Conservation (phyloP, 1,140 invertebrate species). For the Magallana angulata region DNA sequence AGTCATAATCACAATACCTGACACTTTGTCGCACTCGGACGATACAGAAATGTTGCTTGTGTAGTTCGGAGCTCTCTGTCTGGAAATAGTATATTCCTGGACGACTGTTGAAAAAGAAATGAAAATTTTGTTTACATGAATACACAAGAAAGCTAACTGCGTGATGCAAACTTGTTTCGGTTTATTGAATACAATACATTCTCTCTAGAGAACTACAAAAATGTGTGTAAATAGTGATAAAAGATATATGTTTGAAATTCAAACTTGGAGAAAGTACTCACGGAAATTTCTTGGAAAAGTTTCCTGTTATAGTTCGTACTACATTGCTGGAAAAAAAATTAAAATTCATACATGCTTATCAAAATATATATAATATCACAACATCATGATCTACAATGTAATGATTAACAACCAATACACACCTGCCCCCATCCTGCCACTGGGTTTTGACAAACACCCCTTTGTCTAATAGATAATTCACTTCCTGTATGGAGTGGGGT, state of each 20-base stretch:
- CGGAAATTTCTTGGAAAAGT: constrained; percentile 53
- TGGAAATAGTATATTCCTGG: constrained; percentile 78
- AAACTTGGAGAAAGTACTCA: constrained; percentile 34
- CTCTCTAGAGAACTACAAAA: too few species aligned
- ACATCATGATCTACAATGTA: too few species aligned
- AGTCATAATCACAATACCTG: background rate
- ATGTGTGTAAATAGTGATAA: too few species aligned
- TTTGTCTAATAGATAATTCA: constrained; percentile 68
- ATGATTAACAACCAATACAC: background rate
- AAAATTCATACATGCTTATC: background rate
- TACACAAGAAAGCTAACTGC: too few species aligned
- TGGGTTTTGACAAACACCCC: constrained; percentile 59
- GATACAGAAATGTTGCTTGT: constrained; percentile 73
- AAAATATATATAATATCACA: background rate
- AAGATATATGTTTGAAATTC: too few species aligned
- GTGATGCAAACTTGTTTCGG: too few species aligned
- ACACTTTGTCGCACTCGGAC: constrained; percentile 73
- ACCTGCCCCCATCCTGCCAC: constrained; percentile 64
- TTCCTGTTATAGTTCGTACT: constrained; percentile 61
- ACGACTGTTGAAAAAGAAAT: constrained; percentile 59
- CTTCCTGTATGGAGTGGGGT: constrained; percentile 75
- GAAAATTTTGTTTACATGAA: background rate
- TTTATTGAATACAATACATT: too few species aligned
- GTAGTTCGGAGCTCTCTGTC: constrained; percentile 72
- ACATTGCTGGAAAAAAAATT: constrained; percentile 56